Base-by-base conservation (phyloP, 2,797 vertebrate species). In the Onychomys torridus region DNA sequence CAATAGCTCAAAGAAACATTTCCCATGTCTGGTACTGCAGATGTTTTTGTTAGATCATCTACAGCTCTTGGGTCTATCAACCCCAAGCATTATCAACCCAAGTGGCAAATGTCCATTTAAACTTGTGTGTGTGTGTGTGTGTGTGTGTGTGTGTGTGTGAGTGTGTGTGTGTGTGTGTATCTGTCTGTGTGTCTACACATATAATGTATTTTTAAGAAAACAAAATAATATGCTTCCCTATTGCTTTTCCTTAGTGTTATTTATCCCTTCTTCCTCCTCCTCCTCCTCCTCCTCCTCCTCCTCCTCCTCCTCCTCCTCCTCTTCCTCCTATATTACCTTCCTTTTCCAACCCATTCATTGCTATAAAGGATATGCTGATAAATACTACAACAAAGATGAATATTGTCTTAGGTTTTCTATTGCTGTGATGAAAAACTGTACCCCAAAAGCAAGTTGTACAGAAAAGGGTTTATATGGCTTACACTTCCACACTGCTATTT, bases 341-440 rank as follows among this genome's bases (percentile, higher is more conserved):
- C 32, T 86, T 69, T 29, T 49, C 63, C 32, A 69, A n/a, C 6
- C 21, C 32, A 69, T 67, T 86, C 46, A 69, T 49, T 52, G 32
- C 43, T 52, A n/a, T 86, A 95, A 95, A 67, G 34, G 17, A 82
- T 55, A 92, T 89, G 46, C 23, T 86, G 52, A 49, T 63, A 87
- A 46, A 65, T 43, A 23, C 6, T 17, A 77, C 27, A 73, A 49
- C 52, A 81, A 43, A 73, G 23, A 61, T 93, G 76, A 71, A 88
- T 61, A 61, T 81, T 81, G 34, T 25, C 37, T 25, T 75, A 43
- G 21, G 37, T 37, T 75, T 75, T 27, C 21, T 75, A 43, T 40
- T 25, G 37, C 71, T 75, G 5, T 75, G 23, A 40, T 3, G 23
- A 43, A 75, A 75, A 23, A 75, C 37, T 17, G 2, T 75, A 11